phyloP scores from a whole-genome alignment of 2,797 vertebrate genomes.

The Falco naumanni region DNA sequence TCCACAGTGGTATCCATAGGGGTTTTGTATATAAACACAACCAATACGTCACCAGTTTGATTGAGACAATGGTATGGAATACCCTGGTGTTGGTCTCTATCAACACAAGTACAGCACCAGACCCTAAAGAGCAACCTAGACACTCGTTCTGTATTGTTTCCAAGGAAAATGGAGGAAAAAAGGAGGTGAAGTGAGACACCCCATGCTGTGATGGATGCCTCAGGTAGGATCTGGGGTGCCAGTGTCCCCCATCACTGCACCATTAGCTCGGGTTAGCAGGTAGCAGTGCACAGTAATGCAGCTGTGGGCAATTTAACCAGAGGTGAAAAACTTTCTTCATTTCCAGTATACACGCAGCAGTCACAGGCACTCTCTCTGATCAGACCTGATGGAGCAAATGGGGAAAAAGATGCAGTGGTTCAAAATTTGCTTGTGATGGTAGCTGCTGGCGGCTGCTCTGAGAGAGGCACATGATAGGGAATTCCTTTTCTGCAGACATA shows the following conservation, averaged over 20 bases:
- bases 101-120: neutral
- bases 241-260: rapidly evolving
- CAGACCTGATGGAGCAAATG: neutral
- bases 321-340: neutral
- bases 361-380: rapidly evolving
- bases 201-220: no score
- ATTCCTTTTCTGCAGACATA: neutral
- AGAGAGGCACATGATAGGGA: neutral
- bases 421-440: neutral
- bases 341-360: neutral
- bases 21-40: neutral
- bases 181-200: neutral
- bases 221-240: neutral
- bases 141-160: neutral
- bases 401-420: neutral
- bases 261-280: neutral
- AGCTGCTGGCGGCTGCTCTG: neutral
- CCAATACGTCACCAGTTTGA: no score
- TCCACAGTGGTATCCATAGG: neutral
- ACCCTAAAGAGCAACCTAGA: neutral
- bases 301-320: neutral
- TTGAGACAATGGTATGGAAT: neutral
- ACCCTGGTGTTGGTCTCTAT: neutral
- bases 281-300: rapidly evolving
- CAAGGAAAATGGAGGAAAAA: neutral